Percentiles rank a stretch among this genome's conserved stretches.
phyloP scores from a whole-genome alignment of 1,140 invertebrate species.

The Drosophila auraria region DNA sequence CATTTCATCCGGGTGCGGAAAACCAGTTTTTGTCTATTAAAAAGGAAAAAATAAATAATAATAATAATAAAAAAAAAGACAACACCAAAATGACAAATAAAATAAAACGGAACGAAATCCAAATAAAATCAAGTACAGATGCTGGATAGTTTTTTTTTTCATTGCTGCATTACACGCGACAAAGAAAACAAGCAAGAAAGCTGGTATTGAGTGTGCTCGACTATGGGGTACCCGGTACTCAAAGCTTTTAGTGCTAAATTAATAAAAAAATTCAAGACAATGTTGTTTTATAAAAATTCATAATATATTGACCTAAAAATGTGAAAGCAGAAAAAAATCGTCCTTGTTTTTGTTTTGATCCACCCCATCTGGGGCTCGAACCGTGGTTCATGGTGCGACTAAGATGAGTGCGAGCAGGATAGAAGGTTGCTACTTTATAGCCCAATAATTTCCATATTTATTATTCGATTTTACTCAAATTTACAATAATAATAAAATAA shows the following conservation, averaged over 20 bases:
- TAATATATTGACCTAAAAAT: too few relatives aligned
- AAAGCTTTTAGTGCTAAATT: not conserved
- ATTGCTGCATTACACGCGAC: not conserved
- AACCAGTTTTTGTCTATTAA: conserved; percentile 34
- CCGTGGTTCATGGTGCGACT: too few relatives aligned
- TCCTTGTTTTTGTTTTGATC: too few relatives aligned
- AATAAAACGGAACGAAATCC: conserved; percentile 19
- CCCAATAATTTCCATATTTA: too few relatives aligned
- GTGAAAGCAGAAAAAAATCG: too few relatives aligned
- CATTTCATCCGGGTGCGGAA: conserved; percentile 49
- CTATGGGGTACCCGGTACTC: not conserved
- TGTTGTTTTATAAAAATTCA: too few relatives aligned
- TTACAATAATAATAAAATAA: too few relatives aligned
- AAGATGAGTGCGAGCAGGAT: too few relatives aligned
- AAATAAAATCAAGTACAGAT: conserved; percentile 49
- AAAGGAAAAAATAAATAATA: conserved; percentile 14
- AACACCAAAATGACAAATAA: conserved; percentile 10
- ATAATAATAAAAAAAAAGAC: conserved; percentile 10
- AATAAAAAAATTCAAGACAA: too few relatives aligned
- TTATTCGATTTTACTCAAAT: too few relatives aligned
- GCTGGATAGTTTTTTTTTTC: conserved; percentile 1
- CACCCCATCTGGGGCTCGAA: too few relatives aligned
- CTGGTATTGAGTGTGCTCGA: not conserved
- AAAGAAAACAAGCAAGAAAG: conserved; percentile 6
- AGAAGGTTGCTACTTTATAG: too few relatives aligned